phyloP scores from a whole-genome alignment of 2,888 invertebrate genomes.

The Nyleta sp. region DNA sequence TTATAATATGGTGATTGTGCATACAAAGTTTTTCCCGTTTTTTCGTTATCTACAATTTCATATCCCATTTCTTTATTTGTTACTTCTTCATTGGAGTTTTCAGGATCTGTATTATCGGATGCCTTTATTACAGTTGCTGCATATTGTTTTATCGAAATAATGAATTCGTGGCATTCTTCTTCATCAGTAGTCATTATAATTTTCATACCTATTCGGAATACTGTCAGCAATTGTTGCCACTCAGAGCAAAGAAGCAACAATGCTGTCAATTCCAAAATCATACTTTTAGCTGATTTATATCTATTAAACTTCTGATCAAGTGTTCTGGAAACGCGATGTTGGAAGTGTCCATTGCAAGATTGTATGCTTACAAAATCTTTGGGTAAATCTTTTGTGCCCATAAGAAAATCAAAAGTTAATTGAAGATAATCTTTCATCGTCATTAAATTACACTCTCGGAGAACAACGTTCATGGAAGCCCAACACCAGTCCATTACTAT shows the following conservation, averaged over 20 bases:
- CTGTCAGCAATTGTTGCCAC: neutral
- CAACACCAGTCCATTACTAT: constrained; percentile 18
- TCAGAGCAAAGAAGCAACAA: neutral
- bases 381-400: neutral
- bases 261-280: neutral
- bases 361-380: constrained; percentile 7
- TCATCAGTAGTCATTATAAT: neutral
- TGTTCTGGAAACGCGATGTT: neutral
- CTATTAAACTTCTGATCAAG: neutral
- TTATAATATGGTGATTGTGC: constrained; percentile 1
- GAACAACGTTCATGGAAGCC: constrained; percentile 11
- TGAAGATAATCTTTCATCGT: neutral
- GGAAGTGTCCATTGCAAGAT: constrained; percentile 2
- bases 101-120: neutral
- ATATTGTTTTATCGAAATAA: neutral
- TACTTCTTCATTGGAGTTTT: neutral
- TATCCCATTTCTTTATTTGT: neutral
- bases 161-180: neutral
- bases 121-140: neutral
- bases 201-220: neutral
- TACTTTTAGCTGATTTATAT: neutral
- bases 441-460: constrained; percentile 14
- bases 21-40: neutral
- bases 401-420: neutral
- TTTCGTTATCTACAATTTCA: neutral